Evolutionary conservation across 2,888 invertebrate species (phyloP), one percentile per base, ranked within the genome.

Genomic region (Philereme transversata): DNA sequence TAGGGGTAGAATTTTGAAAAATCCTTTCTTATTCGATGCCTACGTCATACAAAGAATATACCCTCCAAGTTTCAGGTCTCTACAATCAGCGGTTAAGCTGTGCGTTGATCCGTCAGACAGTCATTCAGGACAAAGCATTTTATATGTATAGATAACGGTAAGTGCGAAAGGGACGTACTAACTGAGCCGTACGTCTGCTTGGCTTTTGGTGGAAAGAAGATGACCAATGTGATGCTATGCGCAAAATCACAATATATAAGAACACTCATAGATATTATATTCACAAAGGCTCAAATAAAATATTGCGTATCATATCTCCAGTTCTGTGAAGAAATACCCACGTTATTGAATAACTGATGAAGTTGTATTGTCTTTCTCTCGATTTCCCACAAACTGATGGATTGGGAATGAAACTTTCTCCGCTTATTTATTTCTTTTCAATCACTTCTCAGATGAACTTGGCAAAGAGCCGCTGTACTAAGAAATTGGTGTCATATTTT

Each of bases 381-480:
- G 71, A 77, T 75, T 76, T 70, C 69, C 64, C 73, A 62, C 67
- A 68, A 73, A 73, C 69, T 82, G 75, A 82, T 81, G 77, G 78
- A 76, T 81, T 76, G 76, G 66, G 66, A 73, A 64, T 60, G 73
- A 79, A 79, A 76, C 71, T 78, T 79, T 77, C 69, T 70, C 73
- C 70, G 74, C 68, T 70, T 72, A 75, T 83, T 81, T 81, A 76
- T 81, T 81, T 79, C 76, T 78, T 81, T 82, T 80, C 79, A 81
- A 83, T 81, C 79, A 81, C 59, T 62, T 57, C 36, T 6, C 57
- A 67, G 59, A 65, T 61, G 51, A 64, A 64, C 64, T 63, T 65
- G 48, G 57, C 50, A 52, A 58, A 62, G 22, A 64, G 35, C 59
- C 61, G 63, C 62, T 65, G 59, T 53, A 57, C 57, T 62, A 62